Conservation (phyloP, 2,888 invertebrate species). For the Hirtodrosophila alboralis region DNA sequence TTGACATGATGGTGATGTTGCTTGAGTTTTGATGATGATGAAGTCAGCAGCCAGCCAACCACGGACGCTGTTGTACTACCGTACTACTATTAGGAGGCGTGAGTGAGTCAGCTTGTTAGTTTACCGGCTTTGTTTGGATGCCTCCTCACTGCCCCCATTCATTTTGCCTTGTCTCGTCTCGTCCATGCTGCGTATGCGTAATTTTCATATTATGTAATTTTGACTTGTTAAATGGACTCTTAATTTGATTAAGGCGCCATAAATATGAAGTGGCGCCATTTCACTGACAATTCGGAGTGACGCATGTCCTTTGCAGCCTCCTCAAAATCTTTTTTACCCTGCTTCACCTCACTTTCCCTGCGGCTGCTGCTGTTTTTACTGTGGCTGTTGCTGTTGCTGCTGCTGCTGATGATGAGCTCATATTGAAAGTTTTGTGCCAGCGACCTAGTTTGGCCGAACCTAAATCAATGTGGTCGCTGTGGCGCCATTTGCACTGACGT, state of each 20-base stretch:
- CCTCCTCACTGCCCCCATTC: not conserved
- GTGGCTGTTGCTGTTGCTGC: slow-evolving; percentile 58
- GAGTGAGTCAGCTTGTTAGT: slow-evolving; percentile 61
- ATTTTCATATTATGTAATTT: slow-evolving; percentile 78
- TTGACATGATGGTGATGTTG: slow-evolving; percentile 62
- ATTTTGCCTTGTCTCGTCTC: slow-evolving; percentile 6
- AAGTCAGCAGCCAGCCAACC: slow-evolving; percentile 51
- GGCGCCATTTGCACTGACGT: slow-evolving; percentile 75
- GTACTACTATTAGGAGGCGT: slow-evolving; percentile 10
- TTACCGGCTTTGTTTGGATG: slow-evolving; percentile 60
- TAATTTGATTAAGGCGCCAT: slow-evolving; percentile 76
- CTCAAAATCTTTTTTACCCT: slow-evolving; percentile 44
- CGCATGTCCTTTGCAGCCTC: slow-evolving; percentile 64
- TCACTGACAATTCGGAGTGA: slow-evolving; percentile 42
- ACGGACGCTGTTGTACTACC: slow-evolving; percentile 24
- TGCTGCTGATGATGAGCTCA: slow-evolving; percentile 69
- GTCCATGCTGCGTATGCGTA: slow-evolving; percentile 72
- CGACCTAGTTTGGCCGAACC: slow-evolving; percentile 80
- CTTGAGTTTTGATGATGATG: slow-evolving; percentile 43
- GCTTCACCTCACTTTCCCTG: not conserved
- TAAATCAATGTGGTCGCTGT: slow-evolving; percentile 80
- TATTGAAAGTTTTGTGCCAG: slow-evolving; percentile 73
- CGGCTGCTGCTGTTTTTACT: slow-evolving; percentile 14
- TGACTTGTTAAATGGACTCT: slow-evolving; percentile 71
- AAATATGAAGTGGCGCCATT: slow-evolving; percentile 58